Conservation (phyloP, 1,140 invertebrate species). For the Saccostrea echinata region DNA sequence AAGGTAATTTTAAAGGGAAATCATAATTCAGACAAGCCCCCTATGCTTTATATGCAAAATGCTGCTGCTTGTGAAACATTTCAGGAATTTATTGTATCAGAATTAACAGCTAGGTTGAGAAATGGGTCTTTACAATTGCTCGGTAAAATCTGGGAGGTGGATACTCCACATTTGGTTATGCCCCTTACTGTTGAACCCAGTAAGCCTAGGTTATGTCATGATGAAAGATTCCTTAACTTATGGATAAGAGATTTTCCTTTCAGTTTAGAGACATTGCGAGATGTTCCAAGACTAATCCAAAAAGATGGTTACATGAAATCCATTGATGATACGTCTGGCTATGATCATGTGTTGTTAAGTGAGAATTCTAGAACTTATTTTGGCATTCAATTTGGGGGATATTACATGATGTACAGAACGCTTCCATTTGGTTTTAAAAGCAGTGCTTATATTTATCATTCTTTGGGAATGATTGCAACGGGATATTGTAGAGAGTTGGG, state of each 20-base stretch:
- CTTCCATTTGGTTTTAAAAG: constrained; percentile 57
- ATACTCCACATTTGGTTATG: constrained; percentile 45
- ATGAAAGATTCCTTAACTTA: constrained; percentile 50
- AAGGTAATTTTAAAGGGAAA: constrained; percentile 44
- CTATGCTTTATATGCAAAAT: not conserved
- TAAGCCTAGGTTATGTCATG: constrained; percentile 52
- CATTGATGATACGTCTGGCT: constrained; percentile 57
- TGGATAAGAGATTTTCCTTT: constrained; percentile 56
- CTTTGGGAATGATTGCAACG: constrained; percentile 45
- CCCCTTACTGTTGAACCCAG: constrained; percentile 39
- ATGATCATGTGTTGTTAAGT: constrained; percentile 52
- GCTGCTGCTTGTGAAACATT: not conserved
- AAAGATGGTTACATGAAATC: constrained; percentile 34
- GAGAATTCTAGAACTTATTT: constrained; percentile 49
- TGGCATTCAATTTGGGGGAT: constrained; percentile 53
- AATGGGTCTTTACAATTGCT: constrained; percentile 42
- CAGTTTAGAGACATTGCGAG: constrained; percentile 53
- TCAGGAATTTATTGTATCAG: not conserved
- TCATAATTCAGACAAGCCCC: not conserved
- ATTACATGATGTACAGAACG: constrained; percentile 42
- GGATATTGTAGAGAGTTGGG: constrained; percentile 49
- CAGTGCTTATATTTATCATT: constrained; percentile 53
- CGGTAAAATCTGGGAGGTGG: constrained; percentile 39
- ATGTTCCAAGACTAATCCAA: constrained; percentile 47
- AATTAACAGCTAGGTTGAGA: constrained; percentile 25